Evolutionary conservation across 2,113 vertebrate genomes (phyloP).

Genomic region (Onychostoma macrolepis): DNA sequence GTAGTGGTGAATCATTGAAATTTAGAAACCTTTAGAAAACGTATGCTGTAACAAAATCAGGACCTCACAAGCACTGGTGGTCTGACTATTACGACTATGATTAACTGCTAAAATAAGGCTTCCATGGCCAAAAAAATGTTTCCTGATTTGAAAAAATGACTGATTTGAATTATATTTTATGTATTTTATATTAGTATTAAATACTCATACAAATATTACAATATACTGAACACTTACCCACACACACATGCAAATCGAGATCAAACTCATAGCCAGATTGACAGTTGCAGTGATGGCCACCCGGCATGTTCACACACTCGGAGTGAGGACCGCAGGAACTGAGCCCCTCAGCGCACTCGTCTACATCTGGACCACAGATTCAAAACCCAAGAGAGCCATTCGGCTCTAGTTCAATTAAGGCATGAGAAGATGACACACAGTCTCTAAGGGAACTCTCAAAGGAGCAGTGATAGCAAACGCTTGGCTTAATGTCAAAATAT

Average conservation of each 20-base stretch:
- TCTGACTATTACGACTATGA: neutral
- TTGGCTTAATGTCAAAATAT: constrained; percentile 12
- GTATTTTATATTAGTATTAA: neutral
- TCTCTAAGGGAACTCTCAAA: neutral
- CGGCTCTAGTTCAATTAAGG: neutral
- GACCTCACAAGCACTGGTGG: neutral
- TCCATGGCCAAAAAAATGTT: neutral
- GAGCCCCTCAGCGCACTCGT: constrained; percentile 74
- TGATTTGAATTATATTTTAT: no score
- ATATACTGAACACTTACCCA: constrained; percentile 69
- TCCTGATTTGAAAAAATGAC: no score
- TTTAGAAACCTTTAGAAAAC: no score
- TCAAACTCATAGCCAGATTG: constrained; percentile 63
- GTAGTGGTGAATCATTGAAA: no score
- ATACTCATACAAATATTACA: neutral
- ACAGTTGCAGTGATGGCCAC: constrained; percentile 77
- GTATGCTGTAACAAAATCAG: no score
- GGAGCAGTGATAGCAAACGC: neutral
- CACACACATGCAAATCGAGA: constrained; percentile 65
- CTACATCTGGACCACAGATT: constrained; percentile 68
- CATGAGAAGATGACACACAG: neutral
- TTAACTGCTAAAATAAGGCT: neutral
- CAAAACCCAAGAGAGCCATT: neutral
- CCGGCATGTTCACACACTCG: constrained; percentile 70
- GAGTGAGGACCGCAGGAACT: constrained; percentile 73